Evolutionary conservation across 2,888 invertebrate species (phyloP), one percentile per base, ranked within the genome.

Genomic region (Thecocarcelia acutangulata): DNA sequence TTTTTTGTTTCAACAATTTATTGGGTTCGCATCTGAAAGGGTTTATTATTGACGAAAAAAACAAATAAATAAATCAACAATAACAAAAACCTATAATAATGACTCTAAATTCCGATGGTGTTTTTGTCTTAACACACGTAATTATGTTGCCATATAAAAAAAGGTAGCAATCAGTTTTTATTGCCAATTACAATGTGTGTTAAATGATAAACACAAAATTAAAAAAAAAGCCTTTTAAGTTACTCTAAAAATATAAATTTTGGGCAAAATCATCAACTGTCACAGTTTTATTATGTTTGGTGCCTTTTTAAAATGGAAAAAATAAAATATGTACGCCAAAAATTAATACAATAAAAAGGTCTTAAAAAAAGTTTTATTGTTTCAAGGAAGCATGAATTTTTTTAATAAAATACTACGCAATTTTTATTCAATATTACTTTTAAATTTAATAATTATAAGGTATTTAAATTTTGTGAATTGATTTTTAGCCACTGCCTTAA

Each of bases 231-330:
- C 28, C 54, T 33, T 68, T 19, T 17, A 28, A 56, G 44, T 69
- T 58, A 75, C 74, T 64, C 70, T 64, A 75, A 75, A 17, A 75
- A 58, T 66, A 66, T 66, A 28, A 66, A 61, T 69, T 72, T 70
- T 69, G 13, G 63, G 70, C 59, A 72, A 72, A 46, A 80, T 76
- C 72, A 76, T 80, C 75, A 80, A 76, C 72, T 76, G 80, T 80
- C 66, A 52, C 74, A 61, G 37, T 21, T 11, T n/a, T 58, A 54
- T 11, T 17, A n/a, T 21, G 28, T 28, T n/a, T 28, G 13, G 0
- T 24, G 8, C 8, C 2, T 13, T 8, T 13, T 11, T 2, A 13
- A 40, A 19, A 33, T 0, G 3, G 2, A 15, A 33, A 40, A 3
- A 9, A 40, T 6, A 40, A 58, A 12, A 37, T 2, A 37, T 0